Evolutionary conservation across 1,140 invertebrate genomes (phyloP).

Genomic region (Bombus sibiricus): DNA sequence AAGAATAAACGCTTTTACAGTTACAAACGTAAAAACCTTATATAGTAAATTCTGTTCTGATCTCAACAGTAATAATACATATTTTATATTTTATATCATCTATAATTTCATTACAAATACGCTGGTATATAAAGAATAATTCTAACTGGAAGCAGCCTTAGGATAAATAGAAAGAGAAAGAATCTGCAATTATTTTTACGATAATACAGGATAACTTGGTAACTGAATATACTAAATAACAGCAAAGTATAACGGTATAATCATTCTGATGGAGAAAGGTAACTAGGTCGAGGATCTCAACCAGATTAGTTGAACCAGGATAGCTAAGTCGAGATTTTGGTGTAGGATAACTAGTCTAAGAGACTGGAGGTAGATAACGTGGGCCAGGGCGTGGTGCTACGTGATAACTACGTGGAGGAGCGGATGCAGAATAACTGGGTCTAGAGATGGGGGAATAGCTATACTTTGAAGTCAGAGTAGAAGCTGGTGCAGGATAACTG

Average conservation of each 20-base stretch:
- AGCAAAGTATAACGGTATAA: neutral
- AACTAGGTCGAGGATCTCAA: neutral
- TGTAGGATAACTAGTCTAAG: conserved; percentile 24
- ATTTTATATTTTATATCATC: neutral
- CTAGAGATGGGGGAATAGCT: neutral
- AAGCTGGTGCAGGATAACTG: neutral
- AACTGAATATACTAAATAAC: neutral
- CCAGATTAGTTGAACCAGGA: neutral
- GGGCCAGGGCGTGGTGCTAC: neutral
- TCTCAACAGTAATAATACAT: neutral
- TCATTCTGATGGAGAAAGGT: neutral
- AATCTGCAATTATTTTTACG: neutral
- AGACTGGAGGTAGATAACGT: conserved; percentile 2
- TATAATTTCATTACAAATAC: neutral
- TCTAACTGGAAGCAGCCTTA: neutral
- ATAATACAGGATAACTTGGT: conserved; percentile 1
- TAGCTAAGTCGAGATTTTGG: neutral
- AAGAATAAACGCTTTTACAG: neutral
- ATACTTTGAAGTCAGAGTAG: neutral
- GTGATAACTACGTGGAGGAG: neutral
- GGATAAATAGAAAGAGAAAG: neutral
- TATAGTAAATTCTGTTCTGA: neutral
- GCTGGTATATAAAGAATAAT: neutral
- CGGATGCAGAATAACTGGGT: conserved; percentile 4
- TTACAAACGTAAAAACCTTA: neutral